Percentiles rank a stretch among this genome's conserved stretches.
phyloP scores from a whole-genome alignment of 2,113 vertebrate species.

The Axis porcinus region DNA sequence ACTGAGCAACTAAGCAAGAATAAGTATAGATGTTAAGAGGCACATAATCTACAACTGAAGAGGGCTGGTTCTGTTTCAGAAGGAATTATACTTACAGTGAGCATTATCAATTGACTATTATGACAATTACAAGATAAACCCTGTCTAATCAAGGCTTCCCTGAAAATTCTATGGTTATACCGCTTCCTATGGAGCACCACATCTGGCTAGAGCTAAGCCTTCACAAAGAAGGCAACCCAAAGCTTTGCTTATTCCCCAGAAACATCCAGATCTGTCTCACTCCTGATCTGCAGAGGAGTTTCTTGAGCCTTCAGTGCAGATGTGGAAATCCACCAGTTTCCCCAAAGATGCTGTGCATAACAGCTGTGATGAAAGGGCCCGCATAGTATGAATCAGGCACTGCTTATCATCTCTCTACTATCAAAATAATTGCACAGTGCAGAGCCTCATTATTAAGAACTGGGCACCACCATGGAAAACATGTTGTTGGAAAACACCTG shows the following conservation, averaged over 20 bases:
- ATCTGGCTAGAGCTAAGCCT: background rate
- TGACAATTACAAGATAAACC: background rate
- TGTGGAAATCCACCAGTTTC: background rate
- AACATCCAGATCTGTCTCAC: background rate
- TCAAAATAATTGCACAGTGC: slow-evolving; percentile 46
- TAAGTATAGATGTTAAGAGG: background rate
- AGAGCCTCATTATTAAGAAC: slow-evolving; percentile 38
- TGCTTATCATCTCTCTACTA: background rate
- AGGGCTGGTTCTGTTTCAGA: background rate
- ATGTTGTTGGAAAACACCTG: slow-evolving; percentile 50
- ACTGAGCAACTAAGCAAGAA: background rate
- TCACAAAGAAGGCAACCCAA: background rate
- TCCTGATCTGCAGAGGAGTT: background rate
- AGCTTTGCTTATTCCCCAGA: background rate
- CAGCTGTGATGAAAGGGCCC: background rate
- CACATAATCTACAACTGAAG: background rate
- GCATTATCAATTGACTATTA: background rate
- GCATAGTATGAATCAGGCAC: background rate
- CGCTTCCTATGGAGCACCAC: background rate
- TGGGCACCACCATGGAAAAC: background rate
- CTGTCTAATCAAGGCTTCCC: background rate
- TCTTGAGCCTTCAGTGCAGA: background rate
- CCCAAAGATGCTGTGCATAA: background rate
- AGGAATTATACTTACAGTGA: background rate
- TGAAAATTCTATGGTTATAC: background rate